Evolutionary conservation across 2,888 invertebrate genomes (phyloP).

Genomic region (Chydorus sphaericus): DNA sequence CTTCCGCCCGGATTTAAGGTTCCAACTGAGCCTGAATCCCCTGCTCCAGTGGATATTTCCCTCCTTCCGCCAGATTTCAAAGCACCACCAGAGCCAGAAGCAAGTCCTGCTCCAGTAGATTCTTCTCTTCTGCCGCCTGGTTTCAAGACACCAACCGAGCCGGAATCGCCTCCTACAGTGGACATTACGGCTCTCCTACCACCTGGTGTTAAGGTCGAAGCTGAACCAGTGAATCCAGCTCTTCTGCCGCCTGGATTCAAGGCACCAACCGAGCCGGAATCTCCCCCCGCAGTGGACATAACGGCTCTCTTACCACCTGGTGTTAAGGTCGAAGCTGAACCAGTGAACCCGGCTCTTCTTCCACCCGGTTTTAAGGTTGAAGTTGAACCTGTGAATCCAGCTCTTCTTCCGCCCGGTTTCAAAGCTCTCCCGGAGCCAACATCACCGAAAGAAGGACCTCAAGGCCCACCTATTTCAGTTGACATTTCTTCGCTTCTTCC

Average conservation of each 20-base stretch:
- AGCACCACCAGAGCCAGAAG: slow-evolving; percentile 19
- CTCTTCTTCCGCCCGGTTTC: slow-evolving; percentile 18
- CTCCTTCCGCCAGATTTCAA: slow-evolving; percentile 13
- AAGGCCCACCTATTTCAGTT: slow-evolving; percentile 28
- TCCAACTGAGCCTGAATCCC: slow-evolving; percentile 21
- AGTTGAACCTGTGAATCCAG: slow-evolving; percentile 25
- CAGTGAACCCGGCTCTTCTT: background rate
- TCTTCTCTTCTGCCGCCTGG: slow-evolving; percentile 8
- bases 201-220: slow-evolving; percentile 37
- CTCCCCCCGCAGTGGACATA: no score
- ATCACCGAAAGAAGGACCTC: slow-evolving; percentile 8
- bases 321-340: background rate
- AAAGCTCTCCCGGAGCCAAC: slow-evolving; percentile 14
- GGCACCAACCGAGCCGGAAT: no score
- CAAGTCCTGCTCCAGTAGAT: background rate
- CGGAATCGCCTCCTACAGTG: slow-evolving; percentile 29
- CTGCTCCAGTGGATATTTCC: slow-evolving; percentile 21
- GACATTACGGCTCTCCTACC: slow-evolving; percentile 44
- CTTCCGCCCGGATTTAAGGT: background rate
- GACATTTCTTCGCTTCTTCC: slow-evolving; percentile 45
- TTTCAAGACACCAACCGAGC: slow-evolving; percentile 13
- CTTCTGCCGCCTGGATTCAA: slow-evolving; percentile 49
- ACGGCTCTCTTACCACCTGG: background rate
- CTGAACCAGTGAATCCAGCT: slow-evolving; percentile 23
- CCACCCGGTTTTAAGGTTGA: slow-evolving; percentile 12